Conservation (phyloP, 2,888 invertebrate genomes). For the Nomada fucata region DNA sequence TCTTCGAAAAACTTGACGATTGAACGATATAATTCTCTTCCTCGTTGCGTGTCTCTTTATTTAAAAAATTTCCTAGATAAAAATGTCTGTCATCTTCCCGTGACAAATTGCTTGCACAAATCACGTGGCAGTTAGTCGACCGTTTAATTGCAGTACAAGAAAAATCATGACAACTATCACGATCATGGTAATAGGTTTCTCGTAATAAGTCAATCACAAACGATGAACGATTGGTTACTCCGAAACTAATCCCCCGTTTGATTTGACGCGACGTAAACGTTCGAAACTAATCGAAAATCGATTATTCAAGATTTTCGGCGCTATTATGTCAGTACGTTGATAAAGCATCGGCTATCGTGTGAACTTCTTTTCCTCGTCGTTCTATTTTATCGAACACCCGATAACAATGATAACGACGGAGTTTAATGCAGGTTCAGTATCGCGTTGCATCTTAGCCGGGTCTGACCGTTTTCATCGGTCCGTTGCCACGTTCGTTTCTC, state of each 20-base stretch:
- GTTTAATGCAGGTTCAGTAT: conserved; percentile 44
- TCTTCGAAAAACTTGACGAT: not conserved
- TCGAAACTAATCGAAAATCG: not conserved
- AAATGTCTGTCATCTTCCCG: not conserved
- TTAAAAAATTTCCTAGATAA: not conserved
- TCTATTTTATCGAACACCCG: conserved; percentile 47
- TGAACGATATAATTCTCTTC: too few species aligned
- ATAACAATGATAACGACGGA: conserved; percentile 65
- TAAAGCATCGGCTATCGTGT: conserved; percentile 26
- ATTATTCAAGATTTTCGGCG: not conserved
- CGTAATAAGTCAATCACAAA: not conserved
- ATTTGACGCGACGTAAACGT: not conserved
- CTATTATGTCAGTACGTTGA: conserved; percentile 9
- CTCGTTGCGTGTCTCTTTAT: not conserved
- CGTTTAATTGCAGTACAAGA: not conserved
- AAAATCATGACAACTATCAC: too few species aligned
- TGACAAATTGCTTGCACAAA: not conserved
- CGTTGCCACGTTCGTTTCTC: not conserved
- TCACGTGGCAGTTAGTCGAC: not conserved
- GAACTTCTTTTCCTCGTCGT: conserved; percentile 32
- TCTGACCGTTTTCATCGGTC: conserved; percentile 5
- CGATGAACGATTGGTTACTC: not conserved
- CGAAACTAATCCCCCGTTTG: not conserved
- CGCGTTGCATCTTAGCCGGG: conserved; percentile 2
- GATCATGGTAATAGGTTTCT: not conserved